These are phyloP conservation scores for Phalera bucephala DNA, from an alignment of 2,888 invertebrate genomes.

Conservation along the genomic window DNA sequence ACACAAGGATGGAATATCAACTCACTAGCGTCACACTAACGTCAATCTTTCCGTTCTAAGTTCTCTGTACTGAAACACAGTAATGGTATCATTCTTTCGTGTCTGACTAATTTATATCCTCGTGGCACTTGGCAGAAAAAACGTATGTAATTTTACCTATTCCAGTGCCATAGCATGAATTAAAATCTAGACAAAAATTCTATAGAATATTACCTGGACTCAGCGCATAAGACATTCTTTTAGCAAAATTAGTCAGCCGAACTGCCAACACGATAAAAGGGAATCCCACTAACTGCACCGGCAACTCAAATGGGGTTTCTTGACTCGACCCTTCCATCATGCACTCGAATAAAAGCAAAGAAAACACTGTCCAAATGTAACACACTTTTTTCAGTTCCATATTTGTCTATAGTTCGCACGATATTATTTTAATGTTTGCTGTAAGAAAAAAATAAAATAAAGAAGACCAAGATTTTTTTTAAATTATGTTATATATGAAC, in stretches of 20 bases:
- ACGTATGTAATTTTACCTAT: too few relatives aligned
- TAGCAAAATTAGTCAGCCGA: conserved; percentile 90
- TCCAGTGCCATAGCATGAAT: too few relatives aligned
- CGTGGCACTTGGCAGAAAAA: too few relatives aligned
- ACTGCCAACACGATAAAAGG: conserved; percentile 92
- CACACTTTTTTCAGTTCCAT: conserved; percentile 64
- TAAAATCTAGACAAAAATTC: too few relatives aligned
- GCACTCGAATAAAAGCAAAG: conserved; percentile 60
- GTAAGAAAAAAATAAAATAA: background rate
- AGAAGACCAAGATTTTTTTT: too few relatives aligned
- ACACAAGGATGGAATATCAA: too few relatives aligned
- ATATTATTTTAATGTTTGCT: background rate
- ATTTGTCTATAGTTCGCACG: conserved; percentile 6
- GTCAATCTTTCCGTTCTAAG: too few relatives aligned
- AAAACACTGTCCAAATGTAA: conserved; percentile 56
- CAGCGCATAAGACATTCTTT: conserved; percentile 91
- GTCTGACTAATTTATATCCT: too few relatives aligned
- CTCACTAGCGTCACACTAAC: too few relatives aligned
- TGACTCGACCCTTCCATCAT: conserved; percentile 56
- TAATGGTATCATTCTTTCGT: too few relatives aligned
- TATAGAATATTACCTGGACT: conserved; percentile 63
- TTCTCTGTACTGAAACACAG: too few relatives aligned
- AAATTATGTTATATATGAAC: too few relatives aligned
- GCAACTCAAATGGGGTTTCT: conserved; percentile 79
- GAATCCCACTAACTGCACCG: conserved; percentile 93